Conservation (phyloP, 2,797 vertebrate genomes). For the Gymnoscopelus microlampas region DNA sequence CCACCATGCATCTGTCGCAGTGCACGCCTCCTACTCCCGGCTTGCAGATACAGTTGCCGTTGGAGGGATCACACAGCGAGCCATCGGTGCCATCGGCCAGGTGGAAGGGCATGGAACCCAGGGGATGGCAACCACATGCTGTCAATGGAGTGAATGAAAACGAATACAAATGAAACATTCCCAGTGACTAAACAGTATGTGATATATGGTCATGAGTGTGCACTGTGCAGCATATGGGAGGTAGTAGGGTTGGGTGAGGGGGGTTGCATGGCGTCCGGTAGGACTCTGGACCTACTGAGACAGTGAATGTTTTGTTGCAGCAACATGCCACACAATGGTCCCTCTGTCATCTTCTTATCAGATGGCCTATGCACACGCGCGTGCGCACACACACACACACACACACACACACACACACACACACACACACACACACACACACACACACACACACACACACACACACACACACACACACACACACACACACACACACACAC, state of each 20-base stretch:
- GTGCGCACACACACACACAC: not conserved
- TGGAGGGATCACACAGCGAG: constrained; percentile 87
- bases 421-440: not conserved
- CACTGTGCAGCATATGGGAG: too few relatives aligned
- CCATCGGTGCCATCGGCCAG: constrained; percentile 67
- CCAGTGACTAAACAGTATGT: too few relatives aligned
- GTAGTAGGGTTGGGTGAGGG: too few relatives aligned
- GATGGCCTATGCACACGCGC: constrained; percentile 16
- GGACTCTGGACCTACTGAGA: constrained; percentile 23
- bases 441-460: not conserved
- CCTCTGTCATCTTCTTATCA: constrained; percentile 30
- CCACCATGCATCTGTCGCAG: constrained; percentile 92
- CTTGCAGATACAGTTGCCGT: constrained; percentile 93
- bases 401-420: not conserved
- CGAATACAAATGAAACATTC: too few relatives aligned
- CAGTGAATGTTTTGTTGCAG: constrained; percentile 14
- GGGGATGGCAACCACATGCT: constrained; percentile 91
- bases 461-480: constrained; percentile 24
- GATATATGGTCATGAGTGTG: too few relatives aligned
- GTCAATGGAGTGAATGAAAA: constrained; percentile 24
- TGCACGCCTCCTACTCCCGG: constrained; percentile 88
- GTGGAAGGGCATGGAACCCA: constrained; percentile 86
- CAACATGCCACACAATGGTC: constrained; percentile 32
- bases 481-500: constrained; percentile 36
- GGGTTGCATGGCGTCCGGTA: constrained; percentile 5